Percentiles rank a stretch among this genome's conserved stretches.
phyloP scores from a whole-genome alignment of 2,113 vertebrate species.

The Xenus cinereus region DNA sequence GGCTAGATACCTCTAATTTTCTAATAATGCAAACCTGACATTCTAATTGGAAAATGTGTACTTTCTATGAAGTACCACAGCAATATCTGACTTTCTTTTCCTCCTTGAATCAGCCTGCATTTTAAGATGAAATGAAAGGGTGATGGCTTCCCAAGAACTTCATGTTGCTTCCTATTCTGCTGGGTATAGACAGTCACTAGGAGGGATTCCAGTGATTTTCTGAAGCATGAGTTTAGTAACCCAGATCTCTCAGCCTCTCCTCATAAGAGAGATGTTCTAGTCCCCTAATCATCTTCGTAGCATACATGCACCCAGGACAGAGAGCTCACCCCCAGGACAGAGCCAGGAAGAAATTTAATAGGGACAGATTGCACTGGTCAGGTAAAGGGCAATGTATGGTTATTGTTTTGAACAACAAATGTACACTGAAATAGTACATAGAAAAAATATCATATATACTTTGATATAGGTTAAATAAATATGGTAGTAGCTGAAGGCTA shows the following conservation, averaged over 20 bases:
- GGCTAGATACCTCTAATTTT: background rate
- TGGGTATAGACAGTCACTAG: background rate
- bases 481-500: background rate
- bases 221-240: background rate
- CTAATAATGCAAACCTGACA: background rate
- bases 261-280: too few relatives aligned
- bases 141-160: background rate
- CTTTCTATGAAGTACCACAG: background rate
- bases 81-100: background rate
- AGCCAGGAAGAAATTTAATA: background rate
- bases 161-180: background rate
- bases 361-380: background rate
- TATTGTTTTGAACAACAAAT: background rate
- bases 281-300: too few relatives aligned
- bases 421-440: background rate
- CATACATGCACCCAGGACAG: too few relatives aligned
- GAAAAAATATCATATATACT: background rate
- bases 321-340: background rate
- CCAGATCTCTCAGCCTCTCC: too few relatives aligned
- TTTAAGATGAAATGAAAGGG: background rate
- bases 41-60: background rate
- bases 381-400: background rate
- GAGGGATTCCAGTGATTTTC: background rate
- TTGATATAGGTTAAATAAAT: background rate
- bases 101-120: background rate